Percentiles rank a stretch among this genome's conserved stretches.
phyloP scores from a whole-genome alignment of 2,888 invertebrate genomes.

The Ganaspis brasiliensis region DNA sequence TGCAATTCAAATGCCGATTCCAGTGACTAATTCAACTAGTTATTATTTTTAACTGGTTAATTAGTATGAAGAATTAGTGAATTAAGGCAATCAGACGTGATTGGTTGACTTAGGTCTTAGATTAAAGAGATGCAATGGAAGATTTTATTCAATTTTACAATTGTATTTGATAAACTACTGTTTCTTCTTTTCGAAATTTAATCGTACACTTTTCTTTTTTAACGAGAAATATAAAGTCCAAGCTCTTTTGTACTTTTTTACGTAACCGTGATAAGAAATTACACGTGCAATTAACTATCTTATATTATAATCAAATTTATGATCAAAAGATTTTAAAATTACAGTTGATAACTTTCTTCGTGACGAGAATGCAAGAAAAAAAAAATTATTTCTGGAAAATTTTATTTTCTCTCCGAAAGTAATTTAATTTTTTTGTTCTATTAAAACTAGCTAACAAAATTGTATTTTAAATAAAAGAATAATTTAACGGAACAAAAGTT shows the following conservation, averaged over 20 bases:
- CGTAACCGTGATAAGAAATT: neutral
- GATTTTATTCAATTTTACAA: neutral
- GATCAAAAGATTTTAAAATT: too few relatives aligned
- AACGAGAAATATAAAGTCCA: neutral
- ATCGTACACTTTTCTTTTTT: neutral
- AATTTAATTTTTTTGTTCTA: too few relatives aligned
- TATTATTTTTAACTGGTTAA: constrained; percentile 50
- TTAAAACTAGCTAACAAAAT: too few relatives aligned
- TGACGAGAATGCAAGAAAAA: too few relatives aligned
- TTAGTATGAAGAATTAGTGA: constrained; percentile 65
- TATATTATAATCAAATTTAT: too few relatives aligned
- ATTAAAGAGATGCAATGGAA: neutral
- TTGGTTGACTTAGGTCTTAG: constrained; percentile 53
- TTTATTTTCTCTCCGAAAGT: too few relatives aligned
- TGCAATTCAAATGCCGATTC: neutral
- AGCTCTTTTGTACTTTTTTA: neutral
- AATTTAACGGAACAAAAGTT: too few relatives aligned
- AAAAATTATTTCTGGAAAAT: too few relatives aligned
- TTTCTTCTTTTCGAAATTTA: neutral
- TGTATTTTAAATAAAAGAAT: too few relatives aligned
- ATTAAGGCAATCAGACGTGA: constrained; percentile 65
- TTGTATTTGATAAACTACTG: neutral
- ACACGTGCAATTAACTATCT: neutral
- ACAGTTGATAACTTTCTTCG: too few relatives aligned
- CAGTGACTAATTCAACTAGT: constrained; percentile 15